Base-by-base conservation (phyloP, 2,888 invertebrate genomes). In the Rotaria socialis region DNA sequence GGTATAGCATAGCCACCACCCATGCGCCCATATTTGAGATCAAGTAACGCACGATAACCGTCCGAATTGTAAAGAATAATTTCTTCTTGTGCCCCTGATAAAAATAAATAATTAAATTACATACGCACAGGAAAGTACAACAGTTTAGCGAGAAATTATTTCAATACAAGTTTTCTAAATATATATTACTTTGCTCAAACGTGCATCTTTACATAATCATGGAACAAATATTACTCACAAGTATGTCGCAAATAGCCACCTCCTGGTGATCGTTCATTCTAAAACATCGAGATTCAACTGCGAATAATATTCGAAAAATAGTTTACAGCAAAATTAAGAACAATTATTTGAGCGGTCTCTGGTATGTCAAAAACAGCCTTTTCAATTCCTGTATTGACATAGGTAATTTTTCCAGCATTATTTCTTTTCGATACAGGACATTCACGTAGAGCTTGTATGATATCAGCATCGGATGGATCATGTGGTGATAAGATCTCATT, bases 341-440 rank as follows among this genome's bases (percentile, higher is more conserved):
- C 24, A 80, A 80, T 80, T 10, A 80, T 11, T 80, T 80, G 80
- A 24, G n/a, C 80, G n/a, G n/a, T 11, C 47, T 80, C 47, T 3
- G 80, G 80, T 80, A 14, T 47, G 35, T 80, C 80, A n/a, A 80
- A 80, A 80, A 80, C 47, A 3, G 80, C 80, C 19, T 80, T 80
- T 80, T 80, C 80, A 80, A 80, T 80, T 47, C 80, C 47, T 47
- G 47, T 47, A 24, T 80, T 43, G 19, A 80, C 47, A 47, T 80
- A 80, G 2, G 47, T 47, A 11, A 80, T 80, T 1, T 43, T 47
- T 24, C 22, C 80, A 43, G 1, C 47, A 80, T 80, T 47, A 47
- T 80, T 80, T 47, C 80, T 8, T 80, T 80, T 47, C n/a, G 80
- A n/a, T 14, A 80, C 80, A n/a, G 80, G 80, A 80, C n/a, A 80